Base-by-base conservation (phyloP, 2,797 vertebrate genomes). In the Rachycentron canadum region DNA sequence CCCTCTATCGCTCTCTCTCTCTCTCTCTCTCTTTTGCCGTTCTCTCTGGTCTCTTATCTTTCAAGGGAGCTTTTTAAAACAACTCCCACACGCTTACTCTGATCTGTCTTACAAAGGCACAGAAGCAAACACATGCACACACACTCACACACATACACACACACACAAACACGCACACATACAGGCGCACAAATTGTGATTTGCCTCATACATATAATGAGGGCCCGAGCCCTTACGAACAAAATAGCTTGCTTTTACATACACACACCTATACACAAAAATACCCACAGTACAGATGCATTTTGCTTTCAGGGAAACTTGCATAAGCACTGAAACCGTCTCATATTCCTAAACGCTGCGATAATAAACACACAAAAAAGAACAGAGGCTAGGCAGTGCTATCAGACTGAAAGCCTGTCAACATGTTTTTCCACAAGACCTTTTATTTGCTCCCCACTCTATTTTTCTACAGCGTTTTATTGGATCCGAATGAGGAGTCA, bases 21-120 rank as follows among this genome's bases (percentile, higher is more conserved):
- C 36, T 7, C 52, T 30, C 13, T 30, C 43, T 83, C 61, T 74
- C 50, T 73, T 73, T 78, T 70, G 65, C 53, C 38, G 64, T 57
- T 56, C 75, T 82, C 76, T 57, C 74, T 55, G 70, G 45, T 69
- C 78, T 90, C 73, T 88, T 89, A 86, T 93, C 81, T 86, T 86
- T 82, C 81, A 78, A 75, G 52, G 74, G 80, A 83, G 83, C 71
- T 68, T 89, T 90, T 88, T 78, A 70, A 89, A 90, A 87, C 65
- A 80, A 80, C 88, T 86, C 88, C 89, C 85, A 87, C 89, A 82
- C 62, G 58, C 50, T 81, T 58, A 77, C 69, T 82, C 73, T 86
- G 79, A 88, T 89, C 68, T 81, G 26, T 82, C 72, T 78, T 57
- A 79, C 62, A 85, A 83, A 87, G 76, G 73, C 85, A 75, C 34